phyloP scores from a whole-genome alignment of 2,888 invertebrate species.

The Herminia tarsipennalis region DNA sequence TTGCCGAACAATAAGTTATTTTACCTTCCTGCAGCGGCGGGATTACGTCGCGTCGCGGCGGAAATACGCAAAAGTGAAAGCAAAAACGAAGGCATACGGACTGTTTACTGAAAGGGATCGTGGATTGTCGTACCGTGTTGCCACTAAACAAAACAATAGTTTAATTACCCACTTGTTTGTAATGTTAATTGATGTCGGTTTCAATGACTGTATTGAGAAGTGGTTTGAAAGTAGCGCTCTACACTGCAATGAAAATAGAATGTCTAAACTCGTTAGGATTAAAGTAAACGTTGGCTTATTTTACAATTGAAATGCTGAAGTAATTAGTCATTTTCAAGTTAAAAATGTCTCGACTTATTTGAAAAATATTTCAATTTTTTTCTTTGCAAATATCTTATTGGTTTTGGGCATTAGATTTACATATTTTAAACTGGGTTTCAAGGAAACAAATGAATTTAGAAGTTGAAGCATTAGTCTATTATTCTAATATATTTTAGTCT shows the following conservation, averaged over 20 bases:
- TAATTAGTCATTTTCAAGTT: too few relatives aligned
- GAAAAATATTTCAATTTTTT: not conserved
- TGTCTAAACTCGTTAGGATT: not conserved
- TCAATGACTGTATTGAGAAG: constrained; percentile 3
- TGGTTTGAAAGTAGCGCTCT: constrained; percentile 10
- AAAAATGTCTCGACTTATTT: too few relatives aligned
- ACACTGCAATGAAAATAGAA: not conserved
- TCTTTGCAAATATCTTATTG: not conserved
- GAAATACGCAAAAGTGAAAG: constrained; percentile 78
- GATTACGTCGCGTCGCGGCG: constrained; percentile 50
- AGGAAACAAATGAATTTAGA: too few relatives aligned
- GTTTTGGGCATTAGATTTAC: not conserved
- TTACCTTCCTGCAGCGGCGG: constrained; percentile 63
- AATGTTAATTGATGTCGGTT: constrained; percentile 4
- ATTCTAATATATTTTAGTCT: not conserved
- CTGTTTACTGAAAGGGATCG: constrained; percentile 29
- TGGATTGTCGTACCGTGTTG: constrained; percentile 6
- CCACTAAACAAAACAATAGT: constrained; percentile 13
- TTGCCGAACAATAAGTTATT: constrained; percentile 69
- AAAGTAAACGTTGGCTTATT: not conserved
- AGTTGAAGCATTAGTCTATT: too few relatives aligned
- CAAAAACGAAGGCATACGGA: constrained; percentile 23
- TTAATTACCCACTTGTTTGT: constrained; percentile 14
- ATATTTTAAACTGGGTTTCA: not conserved
- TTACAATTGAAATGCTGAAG: too few relatives aligned